phyloP scores from a whole-genome alignment of 2,113 vertebrate species.

The Dermatemys mawii region DNA sequence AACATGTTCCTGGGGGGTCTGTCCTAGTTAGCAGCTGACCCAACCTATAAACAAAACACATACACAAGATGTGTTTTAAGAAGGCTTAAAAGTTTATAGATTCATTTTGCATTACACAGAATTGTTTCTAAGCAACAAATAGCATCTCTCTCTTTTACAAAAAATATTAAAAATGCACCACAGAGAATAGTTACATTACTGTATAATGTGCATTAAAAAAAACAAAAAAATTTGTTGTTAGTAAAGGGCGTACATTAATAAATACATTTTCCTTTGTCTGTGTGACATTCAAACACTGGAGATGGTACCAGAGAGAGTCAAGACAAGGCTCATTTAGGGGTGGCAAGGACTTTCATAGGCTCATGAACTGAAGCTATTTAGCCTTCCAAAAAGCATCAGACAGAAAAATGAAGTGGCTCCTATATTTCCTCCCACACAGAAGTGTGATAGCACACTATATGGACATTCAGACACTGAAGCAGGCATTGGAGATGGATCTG shows the following conservation, averaged over 20 bases:
- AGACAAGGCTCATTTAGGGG: not conserved
- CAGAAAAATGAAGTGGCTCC: rapidly evolving
- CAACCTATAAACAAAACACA: not conserved
- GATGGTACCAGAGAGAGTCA: rapidly evolving
- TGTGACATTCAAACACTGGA: rapidly evolving
- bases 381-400: rapidly evolving
- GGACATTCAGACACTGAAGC: not conserved
- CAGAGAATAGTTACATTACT: not conserved
- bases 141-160: not conserved
- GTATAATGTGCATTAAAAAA: not conserved
- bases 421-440: rapidly evolving
- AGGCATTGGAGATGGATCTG: rapidly evolving
- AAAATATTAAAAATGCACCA: not conserved
- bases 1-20: rapidly evolving
- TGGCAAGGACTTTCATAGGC: rapidly evolving
- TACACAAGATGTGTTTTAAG: rapidly evolving
- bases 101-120: not conserved
- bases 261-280: not conserved
- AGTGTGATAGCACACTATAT: not conserved
- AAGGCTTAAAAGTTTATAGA: rapidly evolving
- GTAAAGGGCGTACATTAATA: not conserved
- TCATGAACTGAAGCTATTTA: not conserved
- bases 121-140: conserved; percentile 66
- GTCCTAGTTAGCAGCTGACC: not conserved
- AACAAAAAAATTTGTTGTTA: not conserved